Conservation (phyloP, 2,797 vertebrate species). For the Nyctibius grandis region DNA sequence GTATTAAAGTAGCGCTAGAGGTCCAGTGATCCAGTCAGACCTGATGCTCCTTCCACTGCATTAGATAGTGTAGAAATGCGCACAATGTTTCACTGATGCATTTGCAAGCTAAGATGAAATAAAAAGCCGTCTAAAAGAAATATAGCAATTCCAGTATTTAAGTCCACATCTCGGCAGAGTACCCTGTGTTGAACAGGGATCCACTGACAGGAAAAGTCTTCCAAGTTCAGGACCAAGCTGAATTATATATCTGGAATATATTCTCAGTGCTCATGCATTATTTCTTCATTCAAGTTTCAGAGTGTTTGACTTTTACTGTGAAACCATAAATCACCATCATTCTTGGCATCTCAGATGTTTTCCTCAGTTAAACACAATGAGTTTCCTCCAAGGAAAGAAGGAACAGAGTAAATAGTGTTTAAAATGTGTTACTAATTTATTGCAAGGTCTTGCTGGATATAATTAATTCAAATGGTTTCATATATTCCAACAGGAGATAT, state of each 20-base stretch:
- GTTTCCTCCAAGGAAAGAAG: not conserved
- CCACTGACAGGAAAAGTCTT: not conserved
- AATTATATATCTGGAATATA: not conserved
- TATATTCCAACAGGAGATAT: not conserved
- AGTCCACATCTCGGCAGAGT: not conserved
- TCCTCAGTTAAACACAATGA: not conserved
- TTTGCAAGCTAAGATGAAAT: not conserved
- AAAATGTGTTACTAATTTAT: constrained; percentile 29
- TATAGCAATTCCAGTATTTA: not conserved
- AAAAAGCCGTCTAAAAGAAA: not conserved
- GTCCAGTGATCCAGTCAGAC: not conserved
- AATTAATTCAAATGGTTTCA: not conserved
- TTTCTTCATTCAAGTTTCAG: constrained; percentile 10
- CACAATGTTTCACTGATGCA: not conserved
- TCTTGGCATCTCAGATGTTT: constrained; percentile 23
- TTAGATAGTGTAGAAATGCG: not conserved
- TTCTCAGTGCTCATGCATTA: not conserved
- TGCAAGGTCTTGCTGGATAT: not conserved
- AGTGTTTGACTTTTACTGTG: not conserved
- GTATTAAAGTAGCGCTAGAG: not conserved
- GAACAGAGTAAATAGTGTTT: not conserved
- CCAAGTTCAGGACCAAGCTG: not conserved
- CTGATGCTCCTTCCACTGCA: not conserved
- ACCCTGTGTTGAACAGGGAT: not conserved
- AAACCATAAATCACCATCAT: constrained; percentile 4